Evolutionary conservation across 2,113 vertebrate genomes (phyloP).

Genomic region (Sander vitreus): DNA sequence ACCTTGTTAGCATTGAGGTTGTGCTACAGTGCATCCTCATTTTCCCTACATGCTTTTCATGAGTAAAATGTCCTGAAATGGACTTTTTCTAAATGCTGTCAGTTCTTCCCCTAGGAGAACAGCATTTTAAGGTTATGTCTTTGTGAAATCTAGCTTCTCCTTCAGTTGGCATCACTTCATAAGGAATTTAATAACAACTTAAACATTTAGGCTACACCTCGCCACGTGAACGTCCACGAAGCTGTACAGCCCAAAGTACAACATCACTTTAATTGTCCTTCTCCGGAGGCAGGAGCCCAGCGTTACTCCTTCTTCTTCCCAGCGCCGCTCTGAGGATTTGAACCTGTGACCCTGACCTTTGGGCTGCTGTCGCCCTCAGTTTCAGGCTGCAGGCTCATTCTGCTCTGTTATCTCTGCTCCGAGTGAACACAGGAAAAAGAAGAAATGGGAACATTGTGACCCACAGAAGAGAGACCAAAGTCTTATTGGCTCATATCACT

Average conservation of each 20-base stretch:
- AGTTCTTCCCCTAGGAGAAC: neutral
- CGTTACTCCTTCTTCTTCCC: constrained; percentile 5
- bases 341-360: constrained; percentile 54
- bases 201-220: neutral
- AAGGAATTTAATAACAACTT: neutral
- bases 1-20: neutral
- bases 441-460: constrained; percentile 58
- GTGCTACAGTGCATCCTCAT: neutral
- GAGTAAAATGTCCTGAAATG: neutral
- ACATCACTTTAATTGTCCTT: constrained; percentile 29
- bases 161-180: neutral
- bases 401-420: constrained; percentile 47
- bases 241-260: constrained; percentile 5
- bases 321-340: constrained; percentile 19
- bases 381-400: constrained; percentile 43
- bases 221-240: neutral
- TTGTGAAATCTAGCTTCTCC: neutral
- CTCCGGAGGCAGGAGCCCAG: constrained; percentile 15
- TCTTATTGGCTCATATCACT: constrained; percentile 47
- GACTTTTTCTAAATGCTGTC: neutral
- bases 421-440: constrained; percentile 21
- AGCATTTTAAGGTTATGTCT: neutral
- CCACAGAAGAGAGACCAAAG: constrained; percentile 27
- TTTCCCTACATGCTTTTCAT: neutral
- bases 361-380: constrained; percentile 33